phyloP scores from a whole-genome alignment of 1,140 invertebrate genomes.

The Cotesia chilonis region DNA sequence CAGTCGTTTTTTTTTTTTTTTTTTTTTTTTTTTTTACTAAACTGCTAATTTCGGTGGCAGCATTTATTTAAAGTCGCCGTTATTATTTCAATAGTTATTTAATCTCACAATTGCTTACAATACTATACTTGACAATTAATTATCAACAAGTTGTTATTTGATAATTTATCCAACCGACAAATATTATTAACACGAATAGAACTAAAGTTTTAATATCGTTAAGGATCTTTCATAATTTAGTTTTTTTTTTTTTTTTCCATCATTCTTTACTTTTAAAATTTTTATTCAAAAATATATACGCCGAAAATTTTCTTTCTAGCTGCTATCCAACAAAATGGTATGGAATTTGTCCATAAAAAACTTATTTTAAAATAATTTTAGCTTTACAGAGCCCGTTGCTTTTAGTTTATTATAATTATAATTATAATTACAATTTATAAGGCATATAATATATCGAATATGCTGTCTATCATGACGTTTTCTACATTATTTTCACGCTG shows the following conservation, averaged over 20 bases:
- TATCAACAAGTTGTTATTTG: too few relatives aligned
- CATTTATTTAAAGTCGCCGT: too few relatives aligned
- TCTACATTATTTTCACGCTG: slow-evolving; percentile 2
- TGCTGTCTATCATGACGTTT: slow-evolving; percentile 31
- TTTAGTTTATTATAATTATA: slow-evolving; percentile 13
- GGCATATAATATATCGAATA: slow-evolving; percentile 34
- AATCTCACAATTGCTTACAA: too few relatives aligned
- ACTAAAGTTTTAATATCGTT: too few relatives aligned
- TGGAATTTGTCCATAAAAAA: slow-evolving; percentile 9
- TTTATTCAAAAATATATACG: slow-evolving; percentile 14
- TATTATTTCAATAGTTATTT: too few relatives aligned
- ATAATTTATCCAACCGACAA: too few relatives aligned
- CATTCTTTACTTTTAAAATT: not conserved
- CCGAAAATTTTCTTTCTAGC: slow-evolving; percentile 27
- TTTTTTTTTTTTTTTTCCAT: not conserved
- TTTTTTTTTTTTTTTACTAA: not conserved
- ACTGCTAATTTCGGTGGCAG: too few relatives aligned
- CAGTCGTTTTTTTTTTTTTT: not conserved
- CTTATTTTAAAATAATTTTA: slow-evolving; percentile 6
- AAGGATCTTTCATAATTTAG: too few relatives aligned
- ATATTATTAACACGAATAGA: too few relatives aligned
- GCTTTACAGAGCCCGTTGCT: slow-evolving; percentile 29
- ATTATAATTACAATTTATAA: slow-evolving; percentile 23
- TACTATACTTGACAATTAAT: too few relatives aligned
- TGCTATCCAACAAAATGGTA: slow-evolving; percentile 20